Evolutionary conservation across 2,797 vertebrate genomes (phyloP), one percentile per base, ranked within the genome.

Genomic region (Dendrocincla tyrannina): DNA sequence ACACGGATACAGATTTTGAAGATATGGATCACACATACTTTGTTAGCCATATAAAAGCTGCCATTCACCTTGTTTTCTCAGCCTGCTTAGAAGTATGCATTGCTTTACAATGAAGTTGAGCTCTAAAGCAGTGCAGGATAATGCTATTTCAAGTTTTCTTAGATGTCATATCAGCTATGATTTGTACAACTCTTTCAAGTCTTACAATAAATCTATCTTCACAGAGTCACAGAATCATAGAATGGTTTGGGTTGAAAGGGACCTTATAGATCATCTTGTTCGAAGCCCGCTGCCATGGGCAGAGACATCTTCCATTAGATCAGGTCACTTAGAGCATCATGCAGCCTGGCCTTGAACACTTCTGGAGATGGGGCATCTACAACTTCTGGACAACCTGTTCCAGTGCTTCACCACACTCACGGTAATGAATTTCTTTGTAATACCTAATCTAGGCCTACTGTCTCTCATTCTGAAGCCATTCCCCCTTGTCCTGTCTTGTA

Each of bases 41-140:
- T 50, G 18, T 82, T 84, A 92, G 66, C 42, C 74, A 37, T 78
- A 28, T 66, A 92, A 6, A 6, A 84, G 50, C 55, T 81, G 58
- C 53, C 39, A 25, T 77, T 89, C 78, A 77, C 60, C 49, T 94
- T 92, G 12, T 85, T 85, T 80, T 78, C 30, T 91, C 60, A 75
- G 37, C 22, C 37, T 92, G 0, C 47, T 56, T 67, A 53, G 53
- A 89, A 85, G 33, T 63, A 27, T 5, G 5, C 80, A 53, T 41
- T 75, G 17, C 46, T 95, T 72, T 67, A 79, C 44, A 77, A 9
- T 60, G 66, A 49, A 4, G 1, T 79, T 80, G 52, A 88, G 18
- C 55, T 86, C 44, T 68, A 41, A 14, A 74, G 47, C n/a, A 41
- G 10, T 47, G 35, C 44, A 74, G 28, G 39, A 23, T 81, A 73